These are phyloP conservation scores for Scaptomyza cyrtandrae DNA, from an alignment of 2,888 invertebrate genomes.

Conservation along the genomic window DNA sequence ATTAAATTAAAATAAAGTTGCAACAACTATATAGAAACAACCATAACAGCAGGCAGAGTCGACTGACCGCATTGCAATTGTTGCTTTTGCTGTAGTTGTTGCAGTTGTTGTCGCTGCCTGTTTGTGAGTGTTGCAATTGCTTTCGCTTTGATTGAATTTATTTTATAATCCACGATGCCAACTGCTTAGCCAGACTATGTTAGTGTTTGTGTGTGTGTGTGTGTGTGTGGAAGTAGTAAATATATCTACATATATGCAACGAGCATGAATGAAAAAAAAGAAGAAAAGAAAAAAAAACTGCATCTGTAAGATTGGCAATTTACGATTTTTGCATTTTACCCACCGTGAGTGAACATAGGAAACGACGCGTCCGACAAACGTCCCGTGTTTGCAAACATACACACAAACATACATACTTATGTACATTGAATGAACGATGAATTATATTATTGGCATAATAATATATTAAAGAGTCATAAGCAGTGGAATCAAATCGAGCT, in stretches of 20 bases:
- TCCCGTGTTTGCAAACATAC: not conserved
- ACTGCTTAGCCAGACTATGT: conserved; percentile 49
- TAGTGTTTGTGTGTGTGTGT: conserved; percentile 15
- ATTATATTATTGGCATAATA: conserved; percentile 71
- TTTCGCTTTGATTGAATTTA: conserved; percentile 80
- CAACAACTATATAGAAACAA: conserved; percentile 28
- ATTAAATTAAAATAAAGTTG: conserved; percentile 73
- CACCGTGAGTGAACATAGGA: conserved; percentile 59
- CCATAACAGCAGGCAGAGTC: conserved; percentile 49
- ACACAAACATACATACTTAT: not conserved
- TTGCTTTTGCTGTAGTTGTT: conserved; percentile 6
- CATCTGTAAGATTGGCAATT: conserved; percentile 73
- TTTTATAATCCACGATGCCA: conserved; percentile 76
- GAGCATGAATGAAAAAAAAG: conserved; percentile 5
- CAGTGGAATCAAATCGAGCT: conserved; percentile 13
- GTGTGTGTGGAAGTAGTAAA: conserved; percentile 5
- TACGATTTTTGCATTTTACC: conserved; percentile 72
- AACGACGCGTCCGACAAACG: conserved; percentile 62
- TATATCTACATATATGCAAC: conserved; percentile 20
- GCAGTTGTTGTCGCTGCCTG: conserved; percentile 28
- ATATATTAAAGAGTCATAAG: conserved; percentile 58
- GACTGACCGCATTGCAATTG: conserved; percentile 59
- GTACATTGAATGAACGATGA: conserved; percentile 43
- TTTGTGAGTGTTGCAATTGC: conserved; percentile 73
- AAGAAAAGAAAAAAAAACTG: conserved; percentile 35